Percentiles rank a stretch among this genome's conserved stretches.
These are phyloP conservation scores for Phymorhynchus buccinoides DNA, from an alignment of 1,140 invertebrate genomes.

Conservation along the genomic window DNA sequence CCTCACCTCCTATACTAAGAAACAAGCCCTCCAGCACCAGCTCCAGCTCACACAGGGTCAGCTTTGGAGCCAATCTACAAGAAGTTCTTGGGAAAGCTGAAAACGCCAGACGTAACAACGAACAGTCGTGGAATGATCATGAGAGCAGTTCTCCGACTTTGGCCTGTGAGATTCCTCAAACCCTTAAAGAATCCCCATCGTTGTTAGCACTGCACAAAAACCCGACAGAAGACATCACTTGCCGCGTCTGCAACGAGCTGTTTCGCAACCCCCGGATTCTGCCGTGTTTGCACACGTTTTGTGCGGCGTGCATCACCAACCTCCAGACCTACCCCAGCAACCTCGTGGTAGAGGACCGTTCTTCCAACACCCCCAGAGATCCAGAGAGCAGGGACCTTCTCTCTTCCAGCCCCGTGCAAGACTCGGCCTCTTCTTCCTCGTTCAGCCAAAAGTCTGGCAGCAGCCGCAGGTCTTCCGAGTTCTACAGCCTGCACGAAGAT, in stretches of 20 bases:
- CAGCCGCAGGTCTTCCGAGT: not conserved
- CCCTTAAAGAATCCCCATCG: not conserved
- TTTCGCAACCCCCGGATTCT: conserved; percentile 43
- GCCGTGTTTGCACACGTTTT: conserved; percentile 52
- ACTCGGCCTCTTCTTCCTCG: not conserved
- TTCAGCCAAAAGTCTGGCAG: not conserved
- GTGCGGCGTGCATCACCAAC: conserved; percentile 40
- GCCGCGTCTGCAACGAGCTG: conserved; percentile 34
- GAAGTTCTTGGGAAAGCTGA: not conserved
- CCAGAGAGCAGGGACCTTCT: not conserved
- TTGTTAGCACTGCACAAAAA: not conserved
- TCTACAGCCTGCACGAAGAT: not conserved
- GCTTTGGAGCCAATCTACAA: not conserved
- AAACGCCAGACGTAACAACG: not conserved
- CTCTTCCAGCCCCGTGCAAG: not conserved
- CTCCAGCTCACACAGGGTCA: not conserved
- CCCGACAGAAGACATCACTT: conserved; percentile 19
- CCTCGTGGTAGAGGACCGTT: not conserved
- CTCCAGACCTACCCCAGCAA: conserved; percentile 43
- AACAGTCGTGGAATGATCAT: not conserved
- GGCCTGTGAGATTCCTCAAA: not conserved
- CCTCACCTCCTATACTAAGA: not conserved
- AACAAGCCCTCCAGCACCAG: not conserved
- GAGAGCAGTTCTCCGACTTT: not conserved
- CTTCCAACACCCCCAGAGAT: not conserved